Evolutionary conservation across 1,140 invertebrate genomes (phyloP).

Genomic region (Micrasema longulum): DNA sequence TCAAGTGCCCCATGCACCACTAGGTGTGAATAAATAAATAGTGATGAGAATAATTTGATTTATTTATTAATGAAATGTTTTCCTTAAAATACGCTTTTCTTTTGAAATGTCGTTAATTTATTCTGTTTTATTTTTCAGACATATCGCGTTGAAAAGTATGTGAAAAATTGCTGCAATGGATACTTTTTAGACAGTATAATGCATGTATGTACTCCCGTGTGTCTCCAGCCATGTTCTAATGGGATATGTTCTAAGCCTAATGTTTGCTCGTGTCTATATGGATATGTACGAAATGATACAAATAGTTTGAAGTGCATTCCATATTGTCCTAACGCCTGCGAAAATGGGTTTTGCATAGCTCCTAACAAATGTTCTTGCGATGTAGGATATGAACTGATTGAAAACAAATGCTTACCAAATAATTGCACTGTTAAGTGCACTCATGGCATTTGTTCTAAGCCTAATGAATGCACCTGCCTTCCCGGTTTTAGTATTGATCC

Average conservation of each 20-base stretch:
- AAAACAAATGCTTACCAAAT: neutral
- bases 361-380: slow-evolving; percentile 69
- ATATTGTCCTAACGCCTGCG: slow-evolving; percentile 12
- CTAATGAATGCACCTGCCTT: slow-evolving; percentile 65
- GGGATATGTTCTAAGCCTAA: slow-evolving; percentile 55
- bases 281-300: slow-evolving; percentile 37
- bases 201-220: slow-evolving; percentile 59
- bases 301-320: slow-evolving; percentile 55
- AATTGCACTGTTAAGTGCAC: slow-evolving; percentile 59
- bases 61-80: no score
- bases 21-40: no score
- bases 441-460: slow-evolving; percentile 62
- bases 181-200: neutral
- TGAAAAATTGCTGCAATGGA: slow-evolving; percentile 9
- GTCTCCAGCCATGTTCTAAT: slow-evolving; percentile 60
- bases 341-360: slow-evolving; percentile 64
- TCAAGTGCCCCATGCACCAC: no score
- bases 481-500: slow-evolving; percentile 60
- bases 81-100: no score
- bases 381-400: slow-evolving; percentile 60
- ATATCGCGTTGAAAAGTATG: neutral
- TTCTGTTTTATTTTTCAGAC: slow-evolving; percentile 5
- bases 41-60: no score
- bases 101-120: no score
- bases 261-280: slow-evolving; percentile 40